Evolutionary conservation across 2,113 vertebrate species (phyloP).

Genomic region (Chinchilla lanigera): DNA sequence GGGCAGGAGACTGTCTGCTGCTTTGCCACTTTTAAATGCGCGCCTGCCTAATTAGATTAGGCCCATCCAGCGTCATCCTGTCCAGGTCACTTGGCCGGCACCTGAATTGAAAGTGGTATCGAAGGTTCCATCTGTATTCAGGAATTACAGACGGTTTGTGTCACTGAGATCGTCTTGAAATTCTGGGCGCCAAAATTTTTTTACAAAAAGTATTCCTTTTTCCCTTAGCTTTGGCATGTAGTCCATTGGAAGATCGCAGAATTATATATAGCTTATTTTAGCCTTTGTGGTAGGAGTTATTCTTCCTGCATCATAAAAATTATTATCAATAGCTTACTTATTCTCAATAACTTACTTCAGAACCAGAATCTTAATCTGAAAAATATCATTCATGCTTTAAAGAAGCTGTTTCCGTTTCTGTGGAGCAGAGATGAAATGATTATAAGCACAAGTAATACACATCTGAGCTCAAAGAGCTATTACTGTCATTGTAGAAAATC

Average conservation of each 20-base stretch:
- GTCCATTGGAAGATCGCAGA: background rate
- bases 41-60: background rate
- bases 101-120: background rate
- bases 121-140: background rate
- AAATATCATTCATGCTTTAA: background rate
- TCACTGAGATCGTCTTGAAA: background rate
- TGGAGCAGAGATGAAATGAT: background rate
- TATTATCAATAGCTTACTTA: background rate
- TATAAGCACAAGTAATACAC: background rate
- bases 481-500: background rate
- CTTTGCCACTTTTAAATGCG: background rate
- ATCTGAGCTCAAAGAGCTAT: background rate
- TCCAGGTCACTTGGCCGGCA: background rate
- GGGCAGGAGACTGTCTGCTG: background rate
- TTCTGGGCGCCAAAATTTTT: background rate
- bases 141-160: background rate
- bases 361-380: background rate
- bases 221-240: background rate
- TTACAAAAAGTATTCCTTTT: background rate
- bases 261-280: background rate
- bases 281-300: slow-evolving; percentile 8
- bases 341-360: background rate
- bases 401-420: slow-evolving; percentile 11
- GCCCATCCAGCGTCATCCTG: background rate
- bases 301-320: background rate